Conservation (phyloP, 2,113 vertebrate genomes). For the Thunnus thynnus region DNA sequence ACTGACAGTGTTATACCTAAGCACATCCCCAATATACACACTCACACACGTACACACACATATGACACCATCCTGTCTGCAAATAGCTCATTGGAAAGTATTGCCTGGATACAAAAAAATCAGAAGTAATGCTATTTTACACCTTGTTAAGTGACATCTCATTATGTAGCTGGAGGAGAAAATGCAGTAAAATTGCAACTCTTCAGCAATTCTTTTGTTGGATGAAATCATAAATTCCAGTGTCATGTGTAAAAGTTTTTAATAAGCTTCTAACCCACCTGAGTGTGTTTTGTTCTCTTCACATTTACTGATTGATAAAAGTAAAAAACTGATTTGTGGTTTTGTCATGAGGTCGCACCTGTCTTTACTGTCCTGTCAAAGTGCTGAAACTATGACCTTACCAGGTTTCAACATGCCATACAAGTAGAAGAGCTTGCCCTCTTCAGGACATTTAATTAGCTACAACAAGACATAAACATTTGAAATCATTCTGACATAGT, state of each 20-base stretch:
- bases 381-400: slow-evolving; percentile 55
- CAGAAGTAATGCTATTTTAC: slow-evolving; percentile 41
- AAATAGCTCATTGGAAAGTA: slow-evolving; percentile 39
- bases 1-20: slow-evolving; percentile 1
- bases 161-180: slow-evolving; percentile 28
- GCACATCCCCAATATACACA: background rate
- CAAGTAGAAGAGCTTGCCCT: background rate
- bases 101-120: slow-evolving; percentile 40
- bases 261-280: background rate
- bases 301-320: background rate
- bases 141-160: slow-evolving; percentile 30
- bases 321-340: background rate
- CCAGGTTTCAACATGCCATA: slow-evolving; percentile 50
- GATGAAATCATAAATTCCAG: background rate
- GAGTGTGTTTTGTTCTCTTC: background rate
- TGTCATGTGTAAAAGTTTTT: background rate
- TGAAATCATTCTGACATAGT: background rate
- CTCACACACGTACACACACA: background rate
- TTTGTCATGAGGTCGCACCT: slow-evolving; percentile 21
- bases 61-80: slow-evolving; percentile 17
- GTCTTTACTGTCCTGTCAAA: slow-evolving; percentile 33
- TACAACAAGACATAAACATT: background rate
- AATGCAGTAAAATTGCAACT: background rate
- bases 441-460: slow-evolving; percentile 5
- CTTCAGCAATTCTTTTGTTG: background rate